Percentiles rank a stretch among this genome's conserved stretches.
Conservation (phyloP, 1,140 invertebrate species). For the Drosophila grimshawi region DNA sequence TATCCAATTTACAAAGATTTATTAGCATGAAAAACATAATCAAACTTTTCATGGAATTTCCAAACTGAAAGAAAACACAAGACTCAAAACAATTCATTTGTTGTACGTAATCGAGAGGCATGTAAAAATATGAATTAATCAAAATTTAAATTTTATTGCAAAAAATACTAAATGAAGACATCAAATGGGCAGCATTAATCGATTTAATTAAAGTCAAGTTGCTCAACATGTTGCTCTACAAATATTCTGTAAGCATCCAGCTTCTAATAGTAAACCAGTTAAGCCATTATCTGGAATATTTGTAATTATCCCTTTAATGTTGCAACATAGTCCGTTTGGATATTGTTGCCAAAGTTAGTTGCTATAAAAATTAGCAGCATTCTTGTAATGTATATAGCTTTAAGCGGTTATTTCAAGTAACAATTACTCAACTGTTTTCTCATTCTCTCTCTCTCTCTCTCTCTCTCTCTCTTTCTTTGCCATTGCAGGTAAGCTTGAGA, state of each 20-base stretch:
- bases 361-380: neutral
- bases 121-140: neutral
- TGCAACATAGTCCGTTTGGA: neutral
- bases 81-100: too few relatives aligned
- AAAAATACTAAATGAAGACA: neutral
- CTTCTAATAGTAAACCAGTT: neutral
- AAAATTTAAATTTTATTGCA: too few relatives aligned
- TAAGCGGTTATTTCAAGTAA: slow-evolving; percentile 26
- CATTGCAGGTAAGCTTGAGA: slow-evolving; percentile 44
- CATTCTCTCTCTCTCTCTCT: slow-evolving; percentile 6
- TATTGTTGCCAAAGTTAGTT: slow-evolving; percentile 3
- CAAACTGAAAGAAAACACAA: neutral
- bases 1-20: neutral
- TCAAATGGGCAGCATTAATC: too few relatives aligned
- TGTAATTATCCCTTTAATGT: neutral
- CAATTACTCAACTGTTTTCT: slow-evolving; percentile 36
- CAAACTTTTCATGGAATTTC: neutral
- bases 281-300: neutral
- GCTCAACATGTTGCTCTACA: too few relatives aligned
- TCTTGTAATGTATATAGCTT: neutral
- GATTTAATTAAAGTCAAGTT: too few relatives aligned
- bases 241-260: neutral
- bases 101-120: too few relatives aligned
- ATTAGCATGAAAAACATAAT: neutral
- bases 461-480: slow-evolving; percentile 14